Evolutionary conservation across 2,113 vertebrate species (phyloP).

Genomic region (Pycnonotus jocosus): DNA sequence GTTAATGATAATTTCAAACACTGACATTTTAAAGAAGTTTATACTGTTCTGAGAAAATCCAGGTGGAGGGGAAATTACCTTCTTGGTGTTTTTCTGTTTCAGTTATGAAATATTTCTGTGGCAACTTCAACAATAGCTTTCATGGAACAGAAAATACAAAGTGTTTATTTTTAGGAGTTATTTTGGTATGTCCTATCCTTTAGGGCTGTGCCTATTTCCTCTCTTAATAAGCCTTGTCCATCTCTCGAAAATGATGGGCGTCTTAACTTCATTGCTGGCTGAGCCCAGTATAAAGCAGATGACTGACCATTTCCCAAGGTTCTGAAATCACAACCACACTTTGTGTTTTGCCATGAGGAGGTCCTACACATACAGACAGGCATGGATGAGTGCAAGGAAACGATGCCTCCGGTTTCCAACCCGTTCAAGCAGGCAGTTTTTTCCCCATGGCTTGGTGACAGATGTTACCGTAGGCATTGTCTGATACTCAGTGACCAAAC

Average conservation of each 20-base stretch:
- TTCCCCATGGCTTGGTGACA: background rate
- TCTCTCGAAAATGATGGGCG: background rate
- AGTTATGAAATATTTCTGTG: constrained; percentile 21
- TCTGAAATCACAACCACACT: background rate
- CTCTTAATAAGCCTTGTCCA: background rate
- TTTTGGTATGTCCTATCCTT: constrained; percentile 7
- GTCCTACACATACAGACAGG: background rate
- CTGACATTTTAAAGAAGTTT: background rate
- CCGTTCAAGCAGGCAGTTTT: background rate
- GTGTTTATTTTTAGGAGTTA: constrained; percentile 42
- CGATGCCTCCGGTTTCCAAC: background rate
- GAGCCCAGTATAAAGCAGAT: background rate
- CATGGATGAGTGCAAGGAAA: background rate
- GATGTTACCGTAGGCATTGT: background rate
- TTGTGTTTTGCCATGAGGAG: background rate
- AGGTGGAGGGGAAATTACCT: background rate
- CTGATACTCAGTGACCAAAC: background rate
- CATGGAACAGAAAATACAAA: constrained; percentile 21
- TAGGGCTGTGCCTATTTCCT: constrained; percentile 37
- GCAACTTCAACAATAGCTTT: constrained; percentile 37
- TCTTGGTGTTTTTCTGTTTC: background rate
- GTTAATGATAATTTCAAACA: background rate
- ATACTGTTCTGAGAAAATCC: background rate
- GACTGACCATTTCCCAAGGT: background rate
- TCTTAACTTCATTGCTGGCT: background rate